phyloP scores from a whole-genome alignment of 2,113 vertebrate genomes.

The Sylvietta virens region DNA sequence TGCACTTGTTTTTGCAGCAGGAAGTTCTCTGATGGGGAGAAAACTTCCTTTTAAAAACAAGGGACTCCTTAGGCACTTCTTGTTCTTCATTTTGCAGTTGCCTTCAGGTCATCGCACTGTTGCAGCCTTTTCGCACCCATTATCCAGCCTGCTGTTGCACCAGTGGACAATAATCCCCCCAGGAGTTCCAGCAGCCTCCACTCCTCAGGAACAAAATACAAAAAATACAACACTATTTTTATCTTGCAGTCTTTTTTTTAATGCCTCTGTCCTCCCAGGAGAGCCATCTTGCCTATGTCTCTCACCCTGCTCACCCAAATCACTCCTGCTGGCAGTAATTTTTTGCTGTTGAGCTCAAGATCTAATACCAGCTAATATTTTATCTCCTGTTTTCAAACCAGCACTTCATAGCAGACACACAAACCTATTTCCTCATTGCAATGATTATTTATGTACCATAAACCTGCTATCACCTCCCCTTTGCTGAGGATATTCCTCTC shows the following conservation, averaged over 20 bases:
- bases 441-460: not conserved
- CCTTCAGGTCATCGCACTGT: fast-evolving
- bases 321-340: not conserved
- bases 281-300: not conserved
- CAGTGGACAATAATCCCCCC: not conserved
- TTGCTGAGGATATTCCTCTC: not conserved
- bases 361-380: not conserved
- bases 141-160: not conserved
- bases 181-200: not conserved
- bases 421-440: not conserved
- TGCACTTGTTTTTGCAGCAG: conserved; percentile 8
- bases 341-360: not conserved
- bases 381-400: not conserved
- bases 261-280: not conserved
- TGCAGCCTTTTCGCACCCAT: not conserved
- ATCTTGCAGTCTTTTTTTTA: not conserved
- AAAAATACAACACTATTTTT: not conserved
- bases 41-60: conserved; percentile 7
- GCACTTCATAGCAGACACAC: not conserved
- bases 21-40: not conserved
- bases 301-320: not conserved
- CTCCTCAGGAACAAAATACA: not conserved
- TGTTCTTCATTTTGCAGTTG: not conserved
- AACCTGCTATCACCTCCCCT: not conserved
- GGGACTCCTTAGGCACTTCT: not conserved